Conservation (phyloP, 2,797 vertebrate genomes). For the Xerus rutilus region DNA sequence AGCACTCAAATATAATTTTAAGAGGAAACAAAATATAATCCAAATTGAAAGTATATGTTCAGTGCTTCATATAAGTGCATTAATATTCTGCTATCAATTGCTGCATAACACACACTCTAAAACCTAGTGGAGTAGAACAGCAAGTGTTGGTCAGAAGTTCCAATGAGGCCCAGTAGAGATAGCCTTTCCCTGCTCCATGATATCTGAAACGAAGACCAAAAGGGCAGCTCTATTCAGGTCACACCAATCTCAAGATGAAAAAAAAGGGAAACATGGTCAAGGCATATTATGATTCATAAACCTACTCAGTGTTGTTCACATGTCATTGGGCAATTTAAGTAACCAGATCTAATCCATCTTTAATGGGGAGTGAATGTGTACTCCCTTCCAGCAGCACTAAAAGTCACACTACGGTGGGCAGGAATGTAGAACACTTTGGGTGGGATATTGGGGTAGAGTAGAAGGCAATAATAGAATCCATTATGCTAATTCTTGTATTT, state of each 20-base stretch:
- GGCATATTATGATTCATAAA: not conserved
- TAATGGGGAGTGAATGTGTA: not conserved
- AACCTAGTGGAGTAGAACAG: not conserved
- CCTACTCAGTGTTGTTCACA: not conserved
- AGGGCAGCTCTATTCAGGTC: no score
- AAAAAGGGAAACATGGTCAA: not conserved
- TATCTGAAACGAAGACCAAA: not conserved
- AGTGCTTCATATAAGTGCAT: not conserved
- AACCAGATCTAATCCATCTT: not conserved
- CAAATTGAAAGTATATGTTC: conserved; percentile 22
- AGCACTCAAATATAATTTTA: conserved; percentile 53
- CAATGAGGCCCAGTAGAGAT: not conserved
- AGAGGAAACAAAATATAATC: conserved; percentile 39
- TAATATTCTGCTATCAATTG: not conserved
- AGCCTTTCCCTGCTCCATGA: not conserved
- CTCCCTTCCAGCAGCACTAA: not conserved
- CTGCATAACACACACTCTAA: not conserved
- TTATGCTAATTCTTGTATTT: not conserved
- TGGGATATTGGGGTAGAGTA: accelerated
- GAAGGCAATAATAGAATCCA: not conserved
- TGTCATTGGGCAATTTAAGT: not conserved
- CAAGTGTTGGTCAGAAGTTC: not conserved
- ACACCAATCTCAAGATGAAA: not conserved
- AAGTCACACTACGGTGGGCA: not conserved
- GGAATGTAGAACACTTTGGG: not conserved